phyloP scores from a whole-genome alignment of 2,797 vertebrate genomes.

The Phataginus tricuspis region DNA sequence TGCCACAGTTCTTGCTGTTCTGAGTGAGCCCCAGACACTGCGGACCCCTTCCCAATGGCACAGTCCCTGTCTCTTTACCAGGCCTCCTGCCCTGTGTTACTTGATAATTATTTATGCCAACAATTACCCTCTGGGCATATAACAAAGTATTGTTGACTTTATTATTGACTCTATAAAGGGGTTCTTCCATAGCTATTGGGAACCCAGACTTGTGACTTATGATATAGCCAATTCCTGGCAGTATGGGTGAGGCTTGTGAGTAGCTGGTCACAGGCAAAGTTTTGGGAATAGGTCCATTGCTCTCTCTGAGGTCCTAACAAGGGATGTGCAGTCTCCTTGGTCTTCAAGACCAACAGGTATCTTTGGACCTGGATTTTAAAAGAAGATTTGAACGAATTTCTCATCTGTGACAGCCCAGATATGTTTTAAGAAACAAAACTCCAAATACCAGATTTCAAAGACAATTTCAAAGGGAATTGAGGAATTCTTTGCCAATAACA shows the following conservation, averaged over 20 bases:
- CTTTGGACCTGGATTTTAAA: background rate
- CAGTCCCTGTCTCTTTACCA: constrained; percentile 46
- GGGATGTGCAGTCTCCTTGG: background rate
- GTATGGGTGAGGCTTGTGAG: background rate
- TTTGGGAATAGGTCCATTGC: background rate
- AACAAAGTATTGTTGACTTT: constrained; percentile 75
- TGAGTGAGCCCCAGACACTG: constrained; percentile 1
- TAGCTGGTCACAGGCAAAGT: background rate
- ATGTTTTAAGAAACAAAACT: background rate
- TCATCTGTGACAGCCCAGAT: background rate
- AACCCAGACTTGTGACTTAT: constrained; percentile 69
- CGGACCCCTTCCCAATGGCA: constrained; percentile 55
- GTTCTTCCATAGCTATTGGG: constrained; percentile 64
- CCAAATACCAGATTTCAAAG: background rate
- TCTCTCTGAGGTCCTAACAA: background rate
- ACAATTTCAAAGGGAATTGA: background rate
- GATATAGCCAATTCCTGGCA: background rate
- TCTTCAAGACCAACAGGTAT: background rate
- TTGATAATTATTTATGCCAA: constrained; percentile 73
- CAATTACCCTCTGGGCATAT: constrained; percentile 65
- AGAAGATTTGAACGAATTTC: background rate
- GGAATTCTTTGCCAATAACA: background rate
- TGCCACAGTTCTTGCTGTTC: background rate
- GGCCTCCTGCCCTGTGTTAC: background rate
- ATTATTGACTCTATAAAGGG: constrained; percentile 54